Conservation (phyloP, 2,888 invertebrate genomes). For the Diadromus collaris region DNA sequence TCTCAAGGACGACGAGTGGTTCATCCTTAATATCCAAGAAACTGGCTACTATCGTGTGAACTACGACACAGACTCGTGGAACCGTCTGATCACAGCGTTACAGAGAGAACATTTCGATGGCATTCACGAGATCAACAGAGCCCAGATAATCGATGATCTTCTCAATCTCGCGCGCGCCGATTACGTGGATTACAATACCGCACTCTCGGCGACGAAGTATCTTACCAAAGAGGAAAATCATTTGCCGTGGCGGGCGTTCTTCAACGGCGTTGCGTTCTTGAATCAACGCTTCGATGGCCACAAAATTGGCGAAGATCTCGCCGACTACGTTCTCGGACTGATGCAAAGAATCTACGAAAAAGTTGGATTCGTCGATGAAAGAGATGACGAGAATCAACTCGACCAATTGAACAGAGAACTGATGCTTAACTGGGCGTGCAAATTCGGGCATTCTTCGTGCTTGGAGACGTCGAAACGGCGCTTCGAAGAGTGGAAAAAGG, state of each 20-base stretch:
- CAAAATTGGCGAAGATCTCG: constrained; percentile 29
- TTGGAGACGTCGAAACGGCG: constrained; percentile 79
- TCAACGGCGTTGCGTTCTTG: constrained; percentile 79
- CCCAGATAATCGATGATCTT: constrained; percentile 91
- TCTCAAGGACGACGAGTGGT: constrained; percentile 66
- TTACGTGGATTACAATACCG: constrained; percentile 83
- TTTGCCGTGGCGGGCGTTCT: constrained; percentile 87
- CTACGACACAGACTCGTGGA: constrained; percentile 85
- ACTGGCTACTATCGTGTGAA: constrained; percentile 81
- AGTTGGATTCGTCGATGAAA: constrained; percentile 81
- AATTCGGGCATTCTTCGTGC: constrained; percentile 84
- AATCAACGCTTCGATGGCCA: constrained; percentile 69
- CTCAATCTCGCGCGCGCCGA: constrained; percentile 88
- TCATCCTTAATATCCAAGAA: constrained; percentile 71
- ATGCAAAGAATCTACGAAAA: constrained; percentile 80
- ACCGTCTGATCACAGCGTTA: constrained; percentile 81
- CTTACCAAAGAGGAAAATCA: constrained; percentile 86
- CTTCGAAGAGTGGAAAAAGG: constrained; percentile 73
- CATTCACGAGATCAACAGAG: constrained; percentile 86
- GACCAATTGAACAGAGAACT: constrained; percentile 84
- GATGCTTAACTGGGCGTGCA: constrained; percentile 85
- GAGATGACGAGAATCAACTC: constrained; percentile 81
- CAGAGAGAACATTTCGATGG: constrained; percentile 76
- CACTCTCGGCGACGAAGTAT: constrained; percentile 86
- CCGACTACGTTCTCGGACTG: constrained; percentile 77